These are phyloP conservation scores for Megaustenia siamemsis DNA, from an alignment of 2,888 invertebrate genomes.

Conservation along the genomic window DNA sequence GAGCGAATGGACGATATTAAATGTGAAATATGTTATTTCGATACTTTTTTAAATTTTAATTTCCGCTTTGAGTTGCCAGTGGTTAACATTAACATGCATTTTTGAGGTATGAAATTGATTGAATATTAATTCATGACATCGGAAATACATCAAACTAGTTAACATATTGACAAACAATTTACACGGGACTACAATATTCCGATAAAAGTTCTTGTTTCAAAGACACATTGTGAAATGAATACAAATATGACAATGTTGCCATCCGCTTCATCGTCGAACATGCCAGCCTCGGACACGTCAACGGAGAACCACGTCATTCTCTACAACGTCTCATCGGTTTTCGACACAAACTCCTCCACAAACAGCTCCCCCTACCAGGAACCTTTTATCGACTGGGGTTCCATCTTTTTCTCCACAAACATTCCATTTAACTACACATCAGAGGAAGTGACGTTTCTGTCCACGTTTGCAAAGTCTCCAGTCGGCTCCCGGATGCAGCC, in stretches of 20 bases:
- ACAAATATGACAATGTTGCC: not conserved
- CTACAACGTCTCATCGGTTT: conserved; percentile 25
- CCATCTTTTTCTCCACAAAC: not conserved
- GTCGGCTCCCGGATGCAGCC: not conserved
- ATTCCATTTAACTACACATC: not conserved
- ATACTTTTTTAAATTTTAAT: too few relatives aligned
- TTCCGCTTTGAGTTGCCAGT: too few relatives aligned
- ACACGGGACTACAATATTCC: not conserved
- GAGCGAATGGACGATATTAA: too few relatives aligned
- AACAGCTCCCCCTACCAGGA: not conserved
- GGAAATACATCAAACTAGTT: not conserved
- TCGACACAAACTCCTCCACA: not conserved
- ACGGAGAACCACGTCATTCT: conserved; percentile 5
- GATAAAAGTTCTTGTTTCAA: not conserved
- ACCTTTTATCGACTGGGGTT: not conserved
- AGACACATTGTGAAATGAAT: not conserved
- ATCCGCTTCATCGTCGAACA: not conserved
- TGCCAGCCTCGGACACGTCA: not conserved
- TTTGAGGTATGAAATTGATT: not conserved
- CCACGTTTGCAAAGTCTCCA: not conserved
- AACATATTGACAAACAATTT: too few relatives aligned
- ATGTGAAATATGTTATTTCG: too few relatives aligned
- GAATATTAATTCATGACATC: not conserved
- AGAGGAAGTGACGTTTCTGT: conserved; percentile 37
- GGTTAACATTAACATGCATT: not conserved